Conservation (phyloP, 2,797 vertebrate species). For the Chelidonichthys spinosus region DNA sequence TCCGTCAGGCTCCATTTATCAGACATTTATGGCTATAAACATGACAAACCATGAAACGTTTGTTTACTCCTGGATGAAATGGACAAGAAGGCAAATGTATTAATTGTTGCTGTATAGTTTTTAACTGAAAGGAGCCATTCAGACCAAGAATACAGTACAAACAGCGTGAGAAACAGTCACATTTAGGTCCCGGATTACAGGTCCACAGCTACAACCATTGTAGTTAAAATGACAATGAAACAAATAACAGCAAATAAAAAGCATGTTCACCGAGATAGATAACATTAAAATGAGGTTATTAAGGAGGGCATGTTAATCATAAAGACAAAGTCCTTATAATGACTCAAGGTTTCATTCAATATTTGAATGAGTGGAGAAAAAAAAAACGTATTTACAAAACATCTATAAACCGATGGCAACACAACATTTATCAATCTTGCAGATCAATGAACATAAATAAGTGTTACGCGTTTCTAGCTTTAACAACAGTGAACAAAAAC, state of each 20-base stretch:
- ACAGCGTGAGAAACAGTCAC: constrained; percentile 39
- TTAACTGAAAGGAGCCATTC: constrained; percentile 56
- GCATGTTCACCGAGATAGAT: constrained; percentile 19
- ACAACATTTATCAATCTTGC: constrained; percentile 15
- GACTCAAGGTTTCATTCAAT: constrained; percentile 2
- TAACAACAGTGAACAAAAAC: constrained; percentile 23
- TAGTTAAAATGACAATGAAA: constrained; percentile 31
- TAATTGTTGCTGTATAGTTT: constrained; percentile 22
- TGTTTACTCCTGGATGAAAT: not conserved
- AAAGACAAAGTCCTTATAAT: constrained; percentile 22
- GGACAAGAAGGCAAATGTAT: not conserved
- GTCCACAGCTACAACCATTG: constrained; percentile 27
- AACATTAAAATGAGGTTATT: constrained; percentile 18
- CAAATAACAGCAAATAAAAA: constrained; percentile 38
- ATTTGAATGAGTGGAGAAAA: not conserved
- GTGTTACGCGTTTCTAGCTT: constrained; percentile 19
- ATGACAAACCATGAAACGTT: not conserved
- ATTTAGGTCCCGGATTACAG: constrained; percentile 48
- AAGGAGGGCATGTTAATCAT: constrained; percentile 3
- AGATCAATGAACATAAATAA: constrained; percentile 37
- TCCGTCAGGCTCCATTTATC: not conserved
- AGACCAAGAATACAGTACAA: constrained; percentile 42
- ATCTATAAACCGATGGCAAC: not conserved
- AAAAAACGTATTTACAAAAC: constrained; percentile 44
- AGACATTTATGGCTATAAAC: not conserved